Conservation (phyloP, 2,113 vertebrate species). For the Hippocampus comes region DNA sequence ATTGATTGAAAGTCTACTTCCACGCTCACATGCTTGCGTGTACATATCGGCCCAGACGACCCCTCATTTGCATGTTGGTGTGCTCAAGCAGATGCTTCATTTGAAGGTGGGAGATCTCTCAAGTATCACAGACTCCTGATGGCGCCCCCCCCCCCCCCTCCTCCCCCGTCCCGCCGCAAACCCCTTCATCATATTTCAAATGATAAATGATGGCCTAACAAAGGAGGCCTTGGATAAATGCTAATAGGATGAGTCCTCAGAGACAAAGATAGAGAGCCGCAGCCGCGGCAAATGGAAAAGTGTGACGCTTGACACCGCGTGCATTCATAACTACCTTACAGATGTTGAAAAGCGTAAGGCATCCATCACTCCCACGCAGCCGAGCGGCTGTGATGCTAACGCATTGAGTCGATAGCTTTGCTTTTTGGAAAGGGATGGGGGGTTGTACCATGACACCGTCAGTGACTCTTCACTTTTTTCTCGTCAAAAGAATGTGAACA, state of each 20-base stretch:
- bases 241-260: constrained; percentile 69
- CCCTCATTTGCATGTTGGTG: constrained; percentile 4
- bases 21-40: not conserved
- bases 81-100: constrained; percentile 39
- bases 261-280: constrained; percentile 58
- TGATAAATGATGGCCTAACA: constrained; percentile 74
- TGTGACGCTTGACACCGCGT: constrained; percentile 43
- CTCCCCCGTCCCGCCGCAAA: not conserved
- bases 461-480: not conserved
- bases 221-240: constrained; percentile 69
- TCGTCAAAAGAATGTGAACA: not conserved
- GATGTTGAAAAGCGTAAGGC: constrained; percentile 60
- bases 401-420: constrained; percentile 50
- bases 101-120: constrained; percentile 61
- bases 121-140: constrained; percentile 51
- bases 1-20: not conserved
- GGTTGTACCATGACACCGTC: constrained; percentile 26
- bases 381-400: constrained; percentile 55
- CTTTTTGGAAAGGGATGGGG: constrained; percentile 32
- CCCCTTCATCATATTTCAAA: constrained; percentile 65
- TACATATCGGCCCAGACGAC: not conserved
- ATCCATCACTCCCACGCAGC: constrained; percentile 64
- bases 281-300: constrained; percentile 47
- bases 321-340: constrained; percentile 67
- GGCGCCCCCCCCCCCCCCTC: constrained; percentile 19